phyloP scores from a whole-genome alignment of 2,888 invertebrate genomes.

The Meiosimyza decipiens region DNA sequence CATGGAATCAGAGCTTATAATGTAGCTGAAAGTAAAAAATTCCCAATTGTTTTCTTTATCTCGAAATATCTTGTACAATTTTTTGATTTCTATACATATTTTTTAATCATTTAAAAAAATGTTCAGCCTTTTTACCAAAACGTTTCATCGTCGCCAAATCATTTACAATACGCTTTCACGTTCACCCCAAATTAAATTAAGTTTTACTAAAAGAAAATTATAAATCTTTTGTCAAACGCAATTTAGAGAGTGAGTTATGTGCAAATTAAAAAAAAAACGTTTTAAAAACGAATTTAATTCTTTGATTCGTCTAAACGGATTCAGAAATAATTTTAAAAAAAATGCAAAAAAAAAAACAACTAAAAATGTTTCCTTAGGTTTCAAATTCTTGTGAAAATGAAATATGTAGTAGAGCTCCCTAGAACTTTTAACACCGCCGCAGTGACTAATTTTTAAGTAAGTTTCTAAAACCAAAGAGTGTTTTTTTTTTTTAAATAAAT shows the following conservation, averaged over 20 bases:
- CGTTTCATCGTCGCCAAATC: no score
- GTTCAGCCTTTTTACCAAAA: no score
- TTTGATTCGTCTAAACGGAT: conserved; percentile 6
- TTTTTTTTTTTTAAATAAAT: conserved; percentile 22
- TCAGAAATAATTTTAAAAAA: not conserved
- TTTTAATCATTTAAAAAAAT: no score
- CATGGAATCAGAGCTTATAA: no score
- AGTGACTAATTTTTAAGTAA: conserved; percentile 35
- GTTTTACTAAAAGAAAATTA: conserved; percentile 6
- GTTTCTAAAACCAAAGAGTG: conserved; percentile 60
- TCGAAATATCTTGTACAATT: no score
- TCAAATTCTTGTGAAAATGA: not conserved
- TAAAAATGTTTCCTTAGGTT: conserved; percentile 4
- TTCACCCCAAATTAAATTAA: not conserved
- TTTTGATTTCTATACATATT: no score
- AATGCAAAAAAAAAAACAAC: conserved; percentile 1
- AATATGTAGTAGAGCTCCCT: not conserved
- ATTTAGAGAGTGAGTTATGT: conserved; percentile 26
- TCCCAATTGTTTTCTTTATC: no score
- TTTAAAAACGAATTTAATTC: conserved; percentile 21
- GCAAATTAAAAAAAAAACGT: conserved; percentile 24
- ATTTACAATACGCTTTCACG: no score
- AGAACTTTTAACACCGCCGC: conserved; percentile 8
- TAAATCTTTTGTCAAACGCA: conserved; percentile 4
- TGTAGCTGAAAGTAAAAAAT: no score